These are phyloP conservation scores for Lutraria rhynchaena DNA, from an alignment of 1,140 invertebrate genomes.

Conservation along the genomic window DNA sequence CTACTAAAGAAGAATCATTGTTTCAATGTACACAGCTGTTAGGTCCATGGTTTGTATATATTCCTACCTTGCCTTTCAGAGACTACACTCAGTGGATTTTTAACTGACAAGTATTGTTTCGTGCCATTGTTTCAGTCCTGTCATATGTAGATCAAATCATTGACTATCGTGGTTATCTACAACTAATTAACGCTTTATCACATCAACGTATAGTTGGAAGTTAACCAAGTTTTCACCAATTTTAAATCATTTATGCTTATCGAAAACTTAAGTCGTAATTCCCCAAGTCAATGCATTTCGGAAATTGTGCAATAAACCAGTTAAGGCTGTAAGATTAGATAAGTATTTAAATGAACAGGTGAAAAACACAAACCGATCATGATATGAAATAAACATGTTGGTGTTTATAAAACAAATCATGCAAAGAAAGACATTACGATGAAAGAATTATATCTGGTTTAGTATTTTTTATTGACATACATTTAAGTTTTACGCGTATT, in stretches of 20 bases:
- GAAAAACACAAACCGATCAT: conserved; percentile 16
- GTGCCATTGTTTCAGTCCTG: too few species aligned
- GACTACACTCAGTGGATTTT: too few species aligned
- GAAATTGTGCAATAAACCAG: conserved; percentile 45
- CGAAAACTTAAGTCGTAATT: conserved; percentile 40
- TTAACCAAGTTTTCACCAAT: conserved; percentile 28
- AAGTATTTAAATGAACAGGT: conserved; percentile 19
- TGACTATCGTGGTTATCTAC: conserved; percentile 11
- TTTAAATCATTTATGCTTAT: conserved; percentile 36
- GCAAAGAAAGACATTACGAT: too few species aligned
- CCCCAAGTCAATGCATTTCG: conserved; percentile 28
- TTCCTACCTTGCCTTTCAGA: too few species aligned
- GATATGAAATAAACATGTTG: neutral
- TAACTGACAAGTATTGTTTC: too few species aligned
- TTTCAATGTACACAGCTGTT: too few species aligned
- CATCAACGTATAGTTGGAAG: neutral
- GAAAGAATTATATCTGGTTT: too few species aligned
- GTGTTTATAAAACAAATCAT: too few species aligned
- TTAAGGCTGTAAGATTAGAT: conserved; percentile 13
- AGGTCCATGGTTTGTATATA: too few species aligned
- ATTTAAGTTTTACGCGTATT: too few species aligned
- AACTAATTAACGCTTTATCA: conserved; percentile 32
- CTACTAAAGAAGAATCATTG: too few species aligned
- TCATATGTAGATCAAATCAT: neutral
- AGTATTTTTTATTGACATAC: too few species aligned